Evolutionary conservation across 1,140 invertebrate species (phyloP), one percentile per base, ranked within the genome.

Genomic region (Araneus ventricosus): DNA sequence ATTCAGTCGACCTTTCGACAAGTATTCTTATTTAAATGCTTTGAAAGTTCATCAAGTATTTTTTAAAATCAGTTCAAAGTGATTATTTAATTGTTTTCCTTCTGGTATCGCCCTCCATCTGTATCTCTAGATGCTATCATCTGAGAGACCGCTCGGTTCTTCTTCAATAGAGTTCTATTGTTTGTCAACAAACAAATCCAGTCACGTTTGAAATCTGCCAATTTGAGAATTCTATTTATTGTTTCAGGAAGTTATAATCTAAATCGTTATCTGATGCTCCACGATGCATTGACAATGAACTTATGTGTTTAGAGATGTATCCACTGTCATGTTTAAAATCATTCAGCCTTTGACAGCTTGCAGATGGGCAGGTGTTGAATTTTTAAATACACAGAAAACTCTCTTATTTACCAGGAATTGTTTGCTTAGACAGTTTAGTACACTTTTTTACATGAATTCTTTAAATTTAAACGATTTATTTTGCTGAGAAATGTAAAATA

Each of bases 211-310:
- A 24, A 75, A 75, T 7, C 17, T 75, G 63, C 27, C 70, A 20
- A 75, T 75, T 75, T 75, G 30, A 34, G 70, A 20, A 17, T 75
- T 75, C 30, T 75, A 75, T 37, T 63, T 75, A 75, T 75, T 75
- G 70, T 34, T 34, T 20, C 30, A 75, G 70, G 70, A 75, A 75
- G 70, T 30, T 34, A 75, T 37, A 22, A 34, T 34, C 17, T 37
- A 22, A 75, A 37, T 34, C 20, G 20, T 75, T 75, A 75, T 75
- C 70, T 75, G 70, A 75, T 75, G 70, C 20, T 75, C 30, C 30
- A 37, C 70, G 70, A 75, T 75, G 70, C 70, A 75, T 75, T 75
- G 27, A 75, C 30, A 75, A 30, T 67, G 17, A 75, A 37, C 17
- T 75, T 34, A 1, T 4, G 30, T 34, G 70, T 75, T 20, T 37